phyloP scores from a whole-genome alignment of 2,113 vertebrate species.

The Clarias batrachus region DNA sequence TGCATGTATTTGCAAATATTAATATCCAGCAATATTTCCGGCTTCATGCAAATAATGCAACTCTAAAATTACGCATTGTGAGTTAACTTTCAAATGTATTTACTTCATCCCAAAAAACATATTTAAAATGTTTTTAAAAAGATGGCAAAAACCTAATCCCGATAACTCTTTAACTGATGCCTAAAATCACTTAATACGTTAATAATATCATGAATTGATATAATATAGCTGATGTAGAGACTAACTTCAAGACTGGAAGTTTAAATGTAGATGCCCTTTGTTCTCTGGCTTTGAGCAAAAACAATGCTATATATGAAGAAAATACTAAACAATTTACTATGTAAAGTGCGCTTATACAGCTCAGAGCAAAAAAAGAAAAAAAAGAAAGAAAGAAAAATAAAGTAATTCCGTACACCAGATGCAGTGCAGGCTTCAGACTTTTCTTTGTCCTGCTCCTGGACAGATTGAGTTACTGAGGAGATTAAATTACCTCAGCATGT shows the following conservation, averaged over 20 bases:
- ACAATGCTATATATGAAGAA: not conserved
- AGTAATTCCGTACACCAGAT: not conserved
- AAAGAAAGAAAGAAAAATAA: not conserved
- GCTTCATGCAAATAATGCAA: no score
- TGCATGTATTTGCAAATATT: no score
- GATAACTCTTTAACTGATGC: no score
- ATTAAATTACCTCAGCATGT: constrained; percentile 25
- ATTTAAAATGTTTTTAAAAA: no score
- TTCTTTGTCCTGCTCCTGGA: constrained; percentile 4
- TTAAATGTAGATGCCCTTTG: not conserved
- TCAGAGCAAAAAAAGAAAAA: not conserved
- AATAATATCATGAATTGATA: not conserved
- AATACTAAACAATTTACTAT: not conserved
- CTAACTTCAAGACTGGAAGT: not conserved
- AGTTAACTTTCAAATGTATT: no score
- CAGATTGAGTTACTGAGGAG: not conserved
- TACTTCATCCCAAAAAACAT: no score
- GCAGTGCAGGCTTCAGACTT: not conserved
- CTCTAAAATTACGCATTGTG: no score
- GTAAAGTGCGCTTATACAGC: not conserved
- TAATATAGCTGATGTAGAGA: not conserved
- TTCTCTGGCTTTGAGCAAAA: not conserved
- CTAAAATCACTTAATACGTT: no score
- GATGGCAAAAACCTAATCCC: no score
- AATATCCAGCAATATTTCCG: no score